Conservation (phyloP, 2,797 vertebrate genomes). For the Epinephelus awoara region DNA sequence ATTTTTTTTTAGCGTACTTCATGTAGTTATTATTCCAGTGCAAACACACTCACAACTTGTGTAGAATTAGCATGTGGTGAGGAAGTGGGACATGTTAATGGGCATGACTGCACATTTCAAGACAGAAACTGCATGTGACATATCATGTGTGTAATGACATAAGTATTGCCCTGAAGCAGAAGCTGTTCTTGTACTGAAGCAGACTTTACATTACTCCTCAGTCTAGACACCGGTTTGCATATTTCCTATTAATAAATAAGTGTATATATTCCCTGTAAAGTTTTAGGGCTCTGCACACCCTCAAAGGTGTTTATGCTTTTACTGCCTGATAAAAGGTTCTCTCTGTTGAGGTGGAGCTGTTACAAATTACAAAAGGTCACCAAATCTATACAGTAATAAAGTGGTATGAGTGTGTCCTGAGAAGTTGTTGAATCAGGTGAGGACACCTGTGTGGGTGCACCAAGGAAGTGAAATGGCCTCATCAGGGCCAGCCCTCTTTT, state of each 20-base stretch:
- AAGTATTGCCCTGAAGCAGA: neutral
- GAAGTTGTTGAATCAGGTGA: neutral
- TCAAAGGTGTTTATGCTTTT: neutral
- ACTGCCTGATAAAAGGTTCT: neutral
- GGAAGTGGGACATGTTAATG: neutral
- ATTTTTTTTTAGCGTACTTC: neutral
- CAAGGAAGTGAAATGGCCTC: too few species aligned
- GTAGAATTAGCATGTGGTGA: neutral
- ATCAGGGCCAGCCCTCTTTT: rapidly evolving
- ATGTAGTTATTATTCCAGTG: neutral
- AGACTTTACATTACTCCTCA: neutral
- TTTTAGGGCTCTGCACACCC: neutral
- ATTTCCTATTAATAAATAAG: neutral
- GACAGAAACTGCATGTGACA: neutral
- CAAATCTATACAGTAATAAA: neutral
- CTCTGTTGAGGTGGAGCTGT: neutral
- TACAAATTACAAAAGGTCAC: too few species aligned
- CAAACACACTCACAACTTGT: too few species aligned
- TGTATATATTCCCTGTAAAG: neutral
- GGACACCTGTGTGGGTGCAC: neutral
- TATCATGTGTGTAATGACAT: neutral
- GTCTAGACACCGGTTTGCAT: neutral
- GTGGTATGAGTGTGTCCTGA: neutral
- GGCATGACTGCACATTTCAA: neutral
- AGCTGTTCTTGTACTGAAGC: neutral